These are phyloP conservation scores for Leptinotarsa juncta DNA, from an alignment of 2,888 invertebrate species.

Conservation along the genomic window DNA sequence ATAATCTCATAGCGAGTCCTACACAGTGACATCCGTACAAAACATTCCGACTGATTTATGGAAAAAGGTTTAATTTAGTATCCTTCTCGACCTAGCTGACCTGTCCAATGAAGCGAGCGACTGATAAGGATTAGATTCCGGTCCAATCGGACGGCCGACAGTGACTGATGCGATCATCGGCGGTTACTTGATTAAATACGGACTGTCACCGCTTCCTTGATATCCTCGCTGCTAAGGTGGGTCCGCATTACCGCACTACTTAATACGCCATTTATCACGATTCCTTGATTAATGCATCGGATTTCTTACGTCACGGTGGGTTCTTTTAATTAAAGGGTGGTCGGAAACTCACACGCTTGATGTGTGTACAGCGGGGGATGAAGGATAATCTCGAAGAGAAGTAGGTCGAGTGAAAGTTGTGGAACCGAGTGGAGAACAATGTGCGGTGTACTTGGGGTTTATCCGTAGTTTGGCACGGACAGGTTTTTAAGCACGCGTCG, in stretches of 20 bases:
- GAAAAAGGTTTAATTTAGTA: constrained; percentile 60
- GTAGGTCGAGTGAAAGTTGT: constrained; percentile 5
- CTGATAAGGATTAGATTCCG: constrained; percentile 63
- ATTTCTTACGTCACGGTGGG: constrained; percentile 41
- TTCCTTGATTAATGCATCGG: constrained; percentile 59
- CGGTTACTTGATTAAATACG: constrained; percentile 63
- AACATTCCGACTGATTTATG: constrained; percentile 58
- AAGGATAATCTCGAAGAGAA: constrained; percentile 6
- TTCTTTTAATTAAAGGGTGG: constrained; percentile 36
- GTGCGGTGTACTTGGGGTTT: neutral
- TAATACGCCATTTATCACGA: constrained; percentile 63
- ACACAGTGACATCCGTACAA: constrained; percentile 34
- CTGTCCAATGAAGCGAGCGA: constrained; percentile 63
- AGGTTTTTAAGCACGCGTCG: neutral
- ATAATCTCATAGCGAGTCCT: constrained; percentile 1
- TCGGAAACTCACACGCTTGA: constrained; percentile 16
- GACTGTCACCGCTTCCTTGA: constrained; percentile 57
- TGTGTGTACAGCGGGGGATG: constrained; percentile 9
- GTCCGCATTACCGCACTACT: constrained; percentile 56
- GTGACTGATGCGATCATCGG: constrained; percentile 65
- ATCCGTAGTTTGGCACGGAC: neutral
- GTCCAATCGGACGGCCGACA: constrained; percentile 61
- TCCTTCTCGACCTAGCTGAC: constrained; percentile 59
- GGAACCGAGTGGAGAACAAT: neutral
- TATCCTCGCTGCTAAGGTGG: constrained; percentile 43